These are phyloP conservation scores for Serinus canaria DNA, from an alignment of 2,113 vertebrate genomes.

Conservation along the genomic window DNA sequence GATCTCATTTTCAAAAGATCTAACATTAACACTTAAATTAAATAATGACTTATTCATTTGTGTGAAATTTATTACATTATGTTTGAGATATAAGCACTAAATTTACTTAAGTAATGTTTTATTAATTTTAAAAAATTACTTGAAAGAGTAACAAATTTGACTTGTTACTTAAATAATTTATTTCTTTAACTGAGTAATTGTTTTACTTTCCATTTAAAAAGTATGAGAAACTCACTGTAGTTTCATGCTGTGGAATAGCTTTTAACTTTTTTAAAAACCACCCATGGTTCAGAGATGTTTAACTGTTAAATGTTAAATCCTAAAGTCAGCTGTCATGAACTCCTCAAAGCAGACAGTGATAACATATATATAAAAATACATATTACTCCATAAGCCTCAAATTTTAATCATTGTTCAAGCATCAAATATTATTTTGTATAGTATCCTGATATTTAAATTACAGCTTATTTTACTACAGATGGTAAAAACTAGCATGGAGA, in stretches of 20 bases:
- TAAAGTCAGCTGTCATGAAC: background rate
- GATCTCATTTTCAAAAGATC: background rate
- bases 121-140: constrained; percentile 58
- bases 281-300: background rate
- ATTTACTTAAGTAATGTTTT: constrained; percentile 62
- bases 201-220: constrained; percentile 40
- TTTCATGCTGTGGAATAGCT: background rate
- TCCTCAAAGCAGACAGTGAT: background rate
- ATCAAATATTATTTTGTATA: background rate
- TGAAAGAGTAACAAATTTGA: constrained; percentile 54
- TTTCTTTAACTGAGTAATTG: constrained; percentile 31
- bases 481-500: background rate
- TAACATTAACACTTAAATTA: constrained; percentile 48
- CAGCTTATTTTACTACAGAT: background rate
- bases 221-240: background rate
- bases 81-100: constrained; percentile 49
- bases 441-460: background rate
- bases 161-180: constrained; percentile 52
- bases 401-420: background rate
- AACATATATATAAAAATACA: background rate
- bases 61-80: constrained; percentile 45
- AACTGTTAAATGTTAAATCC: background rate
- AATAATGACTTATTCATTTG: constrained; percentile 55
- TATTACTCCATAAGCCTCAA: background rate
- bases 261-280: background rate